Evolutionary conservation across 2,888 invertebrate species (phyloP), one percentile per base, ranked within the genome.

Genomic region (Mythimna lalbum): DNA sequence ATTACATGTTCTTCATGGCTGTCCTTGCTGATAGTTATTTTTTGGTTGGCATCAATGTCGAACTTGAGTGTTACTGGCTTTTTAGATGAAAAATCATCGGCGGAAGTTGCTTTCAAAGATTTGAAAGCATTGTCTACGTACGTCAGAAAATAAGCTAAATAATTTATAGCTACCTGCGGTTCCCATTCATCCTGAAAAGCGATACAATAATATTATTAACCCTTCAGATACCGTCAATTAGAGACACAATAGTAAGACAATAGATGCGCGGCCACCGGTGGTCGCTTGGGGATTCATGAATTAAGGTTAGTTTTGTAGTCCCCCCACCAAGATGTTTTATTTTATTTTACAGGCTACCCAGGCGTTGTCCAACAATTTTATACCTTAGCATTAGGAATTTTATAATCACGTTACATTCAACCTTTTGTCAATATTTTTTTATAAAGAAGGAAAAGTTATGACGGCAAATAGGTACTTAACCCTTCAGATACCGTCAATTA

Each of bases 181-280:
- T 81, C 70, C 90, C 90, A 90, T 73, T 83, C 83, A 50, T 76
- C 27, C 90, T 90, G 86, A 79, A 89, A 90, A 65, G 63, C 63
- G 50, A 71, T 57, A 63, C 19, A 31, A 9, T 73, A 23, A 23
- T 0, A n/a, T 36, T 43, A 43, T 23, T n/a, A n/a, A n/a, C n/a
- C n/a, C n/a, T n/a, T n/a, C n/a, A n/a, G n/a, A n/a, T n/a, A n/a
- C n/a, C n/a, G n/a, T n/a, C n/a, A n/a, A n/a, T n/a, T n/a, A n/a
- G n/a, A n/a, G n/a, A n/a, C n/a, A n/a, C n/a, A n/a, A n/a, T n/a
- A n/a, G n/a, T n/a, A n/a, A n/a, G n/a, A n/a, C n/a, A n/a, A n/a
- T n/a, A n/a, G n/a, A n/a, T n/a, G n/a, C n/a, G n/a, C n/a, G n/a
- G n/a, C n/a, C n/a, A n/a, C n/a, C n/a, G n/a, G n/a, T n/a, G n/a